Evolutionary conservation across 2,113 vertebrate species (phyloP).

Genomic region (Lophochroa leadbeateri): DNA sequence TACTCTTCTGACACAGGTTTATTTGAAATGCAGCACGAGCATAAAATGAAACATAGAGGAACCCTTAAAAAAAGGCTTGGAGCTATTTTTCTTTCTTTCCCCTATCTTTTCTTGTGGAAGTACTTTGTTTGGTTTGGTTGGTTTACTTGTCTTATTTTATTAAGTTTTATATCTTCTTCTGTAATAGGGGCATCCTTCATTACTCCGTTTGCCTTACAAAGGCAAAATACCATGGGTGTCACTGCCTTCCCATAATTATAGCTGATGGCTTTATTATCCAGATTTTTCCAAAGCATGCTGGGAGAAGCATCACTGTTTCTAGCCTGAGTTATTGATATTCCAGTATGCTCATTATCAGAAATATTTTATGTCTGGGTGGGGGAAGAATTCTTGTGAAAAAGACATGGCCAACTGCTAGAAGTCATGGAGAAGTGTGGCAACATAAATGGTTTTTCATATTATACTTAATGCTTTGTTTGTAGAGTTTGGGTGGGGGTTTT

Average conservation of each 20-base stretch:
- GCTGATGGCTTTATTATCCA: slow-evolving; percentile 14
- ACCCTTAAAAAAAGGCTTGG: background rate
- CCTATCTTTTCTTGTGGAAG: background rate
- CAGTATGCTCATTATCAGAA: background rate
- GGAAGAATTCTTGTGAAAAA: background rate
- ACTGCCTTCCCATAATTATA: background rate
- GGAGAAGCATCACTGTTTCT: background rate
- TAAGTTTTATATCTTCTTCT: background rate
- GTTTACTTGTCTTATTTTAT: background rate
- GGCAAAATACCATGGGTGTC: background rate
- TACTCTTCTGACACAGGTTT: background rate
- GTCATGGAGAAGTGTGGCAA: background rate
- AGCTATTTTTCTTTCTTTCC: background rate
- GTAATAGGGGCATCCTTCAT: background rate
- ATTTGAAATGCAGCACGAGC: background rate
- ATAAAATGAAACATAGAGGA: background rate
- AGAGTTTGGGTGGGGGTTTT: background rate
- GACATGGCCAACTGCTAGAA: background rate
- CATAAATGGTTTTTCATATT: background rate
- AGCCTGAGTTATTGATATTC: background rate
- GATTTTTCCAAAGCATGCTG: background rate
- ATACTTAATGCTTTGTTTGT: background rate
- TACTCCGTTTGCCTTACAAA: background rate
- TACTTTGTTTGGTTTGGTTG: background rate
- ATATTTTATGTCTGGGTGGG: background rate